phyloP scores from a whole-genome alignment of 2,888 invertebrate species.

The Philereme vetulata region DNA sequence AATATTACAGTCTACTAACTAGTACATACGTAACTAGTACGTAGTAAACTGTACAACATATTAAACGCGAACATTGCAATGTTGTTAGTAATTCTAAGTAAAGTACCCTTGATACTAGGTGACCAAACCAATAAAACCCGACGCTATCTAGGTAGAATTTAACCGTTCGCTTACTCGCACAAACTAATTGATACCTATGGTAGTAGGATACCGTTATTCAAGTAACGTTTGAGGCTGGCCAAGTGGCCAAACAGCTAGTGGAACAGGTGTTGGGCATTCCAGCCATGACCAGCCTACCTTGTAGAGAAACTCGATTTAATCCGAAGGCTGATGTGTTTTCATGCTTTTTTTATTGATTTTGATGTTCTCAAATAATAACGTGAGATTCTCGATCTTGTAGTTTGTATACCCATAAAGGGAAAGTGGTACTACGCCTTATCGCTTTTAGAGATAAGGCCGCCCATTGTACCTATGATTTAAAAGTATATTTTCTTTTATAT shows the following conservation, averaged over 20 bases:
- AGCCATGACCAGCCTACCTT: constrained; percentile 6
- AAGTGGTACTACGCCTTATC: too few relatives aligned
- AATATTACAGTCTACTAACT: too few relatives aligned
- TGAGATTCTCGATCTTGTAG: neutral
- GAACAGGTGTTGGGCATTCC: constrained; percentile 30
- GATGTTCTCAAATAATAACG: neutral
- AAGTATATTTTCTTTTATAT: too few relatives aligned
- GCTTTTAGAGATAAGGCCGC: too few relatives aligned
- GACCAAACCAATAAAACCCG: constrained; percentile 13
- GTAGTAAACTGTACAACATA: too few relatives aligned
- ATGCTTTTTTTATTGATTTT: neutral
- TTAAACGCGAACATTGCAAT: neutral
- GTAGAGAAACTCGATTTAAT: constrained; percentile 12
- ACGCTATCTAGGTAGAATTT: constrained; percentile 29
- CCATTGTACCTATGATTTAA: too few relatives aligned
- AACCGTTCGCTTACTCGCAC: constrained; percentile 21
- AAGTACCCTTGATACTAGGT: constrained; percentile 16
- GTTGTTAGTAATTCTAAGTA: neutral
- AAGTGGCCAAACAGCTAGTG: constrained; percentile 21
- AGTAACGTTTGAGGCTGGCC: constrained; percentile 18
- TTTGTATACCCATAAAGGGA: too few relatives aligned
- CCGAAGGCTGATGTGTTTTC: neutral
- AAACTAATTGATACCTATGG: constrained; percentile 28
- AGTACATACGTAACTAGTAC: too few relatives aligned
- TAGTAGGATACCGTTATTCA: constrained; percentile 30